Conservation (phyloP, 1,140 invertebrate genomes). For the Gonatopus flavifemur region DNA sequence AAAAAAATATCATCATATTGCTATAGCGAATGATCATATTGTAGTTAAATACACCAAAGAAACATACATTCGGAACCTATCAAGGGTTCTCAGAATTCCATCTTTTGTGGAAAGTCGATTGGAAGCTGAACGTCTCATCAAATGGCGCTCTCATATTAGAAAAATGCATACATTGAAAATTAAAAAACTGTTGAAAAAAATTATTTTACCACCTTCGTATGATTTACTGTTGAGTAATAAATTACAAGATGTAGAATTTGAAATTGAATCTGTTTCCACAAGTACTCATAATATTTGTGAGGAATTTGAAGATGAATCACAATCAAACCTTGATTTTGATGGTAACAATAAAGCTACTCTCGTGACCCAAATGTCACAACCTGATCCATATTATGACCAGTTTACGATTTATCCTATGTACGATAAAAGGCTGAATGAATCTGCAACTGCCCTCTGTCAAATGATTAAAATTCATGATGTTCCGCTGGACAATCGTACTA, state of each 20-base stretch:
- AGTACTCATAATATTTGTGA: not conserved
- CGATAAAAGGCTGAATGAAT: conserved; percentile 31
- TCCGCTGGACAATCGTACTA: conserved; percentile 24
- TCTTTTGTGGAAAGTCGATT: too few relatives aligned
- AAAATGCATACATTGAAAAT: too few relatives aligned
- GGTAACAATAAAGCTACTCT: conserved; percentile 15
- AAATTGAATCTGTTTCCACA: not conserved
- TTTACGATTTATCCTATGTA: conserved; percentile 37
- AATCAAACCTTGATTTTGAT: not conserved
- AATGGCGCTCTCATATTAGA: too few relatives aligned
- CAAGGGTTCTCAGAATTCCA: too few relatives aligned
- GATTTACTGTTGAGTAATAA: conserved; percentile 6
- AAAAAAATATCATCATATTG: too few relatives aligned
- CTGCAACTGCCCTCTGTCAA: conserved; percentile 33
- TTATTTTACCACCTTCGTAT: conserved; percentile 18
- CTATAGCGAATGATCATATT: too few relatives aligned
- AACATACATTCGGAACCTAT: too few relatives aligned
- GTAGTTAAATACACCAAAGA: too few relatives aligned
- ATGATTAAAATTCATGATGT: conserved; percentile 34
- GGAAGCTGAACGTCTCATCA: too few relatives aligned
- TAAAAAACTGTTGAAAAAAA: too few relatives aligned
- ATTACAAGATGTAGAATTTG: conserved; percentile 2
- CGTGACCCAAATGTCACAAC: conserved; percentile 22
- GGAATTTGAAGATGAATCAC: not conserved
- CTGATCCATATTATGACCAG: conserved; percentile 33